A percentile compares a stretch with the other conserved stretches of the same genome.
Evolutionary conservation across 2,113 vertebrate species (phyloP).

Genomic region (Ophiodon elongatus): DNA sequence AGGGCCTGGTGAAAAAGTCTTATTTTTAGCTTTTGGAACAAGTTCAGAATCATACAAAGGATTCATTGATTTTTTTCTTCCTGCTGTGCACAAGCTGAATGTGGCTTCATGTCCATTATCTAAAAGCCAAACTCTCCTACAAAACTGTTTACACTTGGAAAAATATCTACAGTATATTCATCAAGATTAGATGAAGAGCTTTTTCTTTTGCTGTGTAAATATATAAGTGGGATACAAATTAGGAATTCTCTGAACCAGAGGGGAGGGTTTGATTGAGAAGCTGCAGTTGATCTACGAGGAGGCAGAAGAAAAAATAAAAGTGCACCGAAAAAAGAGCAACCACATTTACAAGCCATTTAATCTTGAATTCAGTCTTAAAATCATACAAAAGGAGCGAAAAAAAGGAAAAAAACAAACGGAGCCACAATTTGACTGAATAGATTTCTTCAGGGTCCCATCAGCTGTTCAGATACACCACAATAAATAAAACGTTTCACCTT

Average conservation of each 20-base stretch:
- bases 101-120: not conserved
- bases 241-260: not conserved
- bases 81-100: conserved; percentile 7
- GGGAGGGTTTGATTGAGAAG: conserved; percentile 23
- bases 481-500: conserved; percentile 59
- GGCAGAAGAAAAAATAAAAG: conserved; percentile 34
- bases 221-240: conserved; percentile 13
- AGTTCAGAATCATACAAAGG: conserved; percentile 37
- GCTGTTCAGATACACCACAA: conserved; percentile 44
- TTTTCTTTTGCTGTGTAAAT: conserved; percentile 26
- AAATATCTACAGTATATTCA: conserved; percentile 58
- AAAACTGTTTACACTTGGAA: conserved; percentile 51
- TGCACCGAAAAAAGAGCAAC: conserved; percentile 17
- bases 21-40: conserved; percentile 2
- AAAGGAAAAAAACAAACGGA: conserved; percentile 41
- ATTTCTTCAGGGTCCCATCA: not conserved
- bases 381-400: conserved; percentile 71
- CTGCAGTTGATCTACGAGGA: conserved; percentile 36
- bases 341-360: conserved; percentile 73
- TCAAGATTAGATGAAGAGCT: conserved; percentile 15
- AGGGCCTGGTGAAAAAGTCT: not conserved
- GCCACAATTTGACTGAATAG: conserved; percentile 21
- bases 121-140: conserved; percentile 38
- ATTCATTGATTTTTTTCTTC: not conserved
- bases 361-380: conserved; percentile 73